Conservation (phyloP, 1,140 invertebrate species). For the Elysia chlorotica region DNA sequence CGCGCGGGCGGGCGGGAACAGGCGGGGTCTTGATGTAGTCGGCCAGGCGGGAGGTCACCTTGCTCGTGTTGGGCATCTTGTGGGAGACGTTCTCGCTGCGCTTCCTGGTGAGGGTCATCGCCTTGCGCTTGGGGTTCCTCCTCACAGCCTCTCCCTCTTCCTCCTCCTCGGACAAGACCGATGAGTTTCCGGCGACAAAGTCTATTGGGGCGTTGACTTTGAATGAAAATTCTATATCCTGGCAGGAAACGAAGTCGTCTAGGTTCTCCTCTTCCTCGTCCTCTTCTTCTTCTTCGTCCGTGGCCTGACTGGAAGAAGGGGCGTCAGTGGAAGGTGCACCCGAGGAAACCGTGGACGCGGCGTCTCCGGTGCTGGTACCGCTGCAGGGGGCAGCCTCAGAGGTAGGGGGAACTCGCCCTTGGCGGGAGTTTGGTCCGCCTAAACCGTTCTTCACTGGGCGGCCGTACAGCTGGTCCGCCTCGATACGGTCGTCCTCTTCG, state of each 20-base stretch:
- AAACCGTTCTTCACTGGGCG: too few species aligned
- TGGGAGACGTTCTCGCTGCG: constrained; percentile 42
- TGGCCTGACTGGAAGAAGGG: background rate
- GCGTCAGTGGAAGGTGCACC: background rate
- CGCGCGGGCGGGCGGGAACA: constrained; percentile 39
- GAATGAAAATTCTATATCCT: too few species aligned
- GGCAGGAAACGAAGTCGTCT: constrained; percentile 4
- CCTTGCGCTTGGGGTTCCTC: constrained; percentile 30
- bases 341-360: background rate
- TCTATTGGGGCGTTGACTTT: too few species aligned
- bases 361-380: background rate
- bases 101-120: constrained; percentile 28
- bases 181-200: background rate
- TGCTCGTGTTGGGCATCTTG: constrained; percentile 60
- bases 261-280: background rate
- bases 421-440: too few species aligned
- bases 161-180: constrained; percentile 36
- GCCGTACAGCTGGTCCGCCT: constrained; percentile 35
- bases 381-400: background rate
- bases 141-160: constrained; percentile 60
- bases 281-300: constrained; percentile 8
- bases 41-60: constrained; percentile 44
- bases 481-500: constrained; percentile 36
- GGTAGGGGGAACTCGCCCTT: background rate
- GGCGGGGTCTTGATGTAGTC: constrained; percentile 51